Evolutionary conservation across 1,140 invertebrate genomes (phyloP).

Genomic region (Holcopasites calliopsidis): DNA sequence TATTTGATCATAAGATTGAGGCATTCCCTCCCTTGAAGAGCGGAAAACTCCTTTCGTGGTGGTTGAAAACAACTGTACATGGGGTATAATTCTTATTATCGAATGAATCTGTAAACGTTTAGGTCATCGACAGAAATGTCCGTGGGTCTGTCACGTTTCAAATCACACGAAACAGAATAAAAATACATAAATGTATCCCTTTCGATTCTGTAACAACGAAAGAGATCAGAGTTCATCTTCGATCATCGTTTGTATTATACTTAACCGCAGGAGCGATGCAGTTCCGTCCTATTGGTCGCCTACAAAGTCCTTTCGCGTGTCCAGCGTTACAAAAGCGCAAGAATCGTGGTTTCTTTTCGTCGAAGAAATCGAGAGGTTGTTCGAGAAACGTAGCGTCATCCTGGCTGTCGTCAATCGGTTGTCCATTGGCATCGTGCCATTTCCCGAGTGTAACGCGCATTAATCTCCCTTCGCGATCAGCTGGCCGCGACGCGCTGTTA

Average conservation of each 20-base stretch:
- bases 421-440: constrained; percentile 48
- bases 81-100: too few species aligned
- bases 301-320: background rate
- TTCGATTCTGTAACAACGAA: background rate
- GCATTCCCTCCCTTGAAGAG: too few species aligned
- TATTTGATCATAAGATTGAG: too few species aligned
- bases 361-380: background rate
- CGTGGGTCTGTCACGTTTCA: background rate
- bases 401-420: constrained; percentile 40
- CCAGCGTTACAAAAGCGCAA: constrained; percentile 1
- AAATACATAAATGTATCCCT: background rate
- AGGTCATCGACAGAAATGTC: background rate
- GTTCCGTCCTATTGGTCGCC: background rate
- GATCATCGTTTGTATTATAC: background rate
- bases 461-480: constrained; percentile 50
- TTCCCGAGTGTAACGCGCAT: constrained; percentile 24
- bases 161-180: background rate
- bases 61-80: too few species aligned
- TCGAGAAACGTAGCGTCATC: background rate
- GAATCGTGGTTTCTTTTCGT: background rate
- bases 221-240: background rate
- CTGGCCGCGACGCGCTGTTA: constrained; percentile 2
- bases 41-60: too few species aligned
- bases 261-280: constrained; percentile 15
- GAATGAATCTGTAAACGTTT: background rate